phyloP scores from a whole-genome alignment of 2,888 invertebrate genomes.

The Physocephala rufipes region DNA sequence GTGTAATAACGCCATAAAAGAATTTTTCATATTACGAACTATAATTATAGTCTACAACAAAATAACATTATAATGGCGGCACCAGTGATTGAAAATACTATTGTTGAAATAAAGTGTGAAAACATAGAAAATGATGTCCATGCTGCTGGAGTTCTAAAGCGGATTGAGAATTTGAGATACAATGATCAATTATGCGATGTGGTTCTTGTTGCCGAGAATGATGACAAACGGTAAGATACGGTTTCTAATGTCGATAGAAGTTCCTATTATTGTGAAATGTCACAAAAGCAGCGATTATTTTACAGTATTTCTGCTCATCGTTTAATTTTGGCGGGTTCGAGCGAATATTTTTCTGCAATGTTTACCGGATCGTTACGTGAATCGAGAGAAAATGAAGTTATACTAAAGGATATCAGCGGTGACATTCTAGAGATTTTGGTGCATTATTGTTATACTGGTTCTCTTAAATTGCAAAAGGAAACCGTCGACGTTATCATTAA shows the following conservation, averaged over 20 bases:
- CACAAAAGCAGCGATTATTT: background rate
- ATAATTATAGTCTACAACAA: too few relatives aligned
- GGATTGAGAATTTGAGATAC: background rate
- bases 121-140: background rate
- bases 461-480: background rate
- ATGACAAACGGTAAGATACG: constrained; percentile 1
- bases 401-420: background rate
- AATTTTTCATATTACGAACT: too few relatives aligned
- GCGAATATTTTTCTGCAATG: constrained; percentile 1
- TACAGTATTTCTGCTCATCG: background rate
- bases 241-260: background rate
- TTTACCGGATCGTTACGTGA: background rate
- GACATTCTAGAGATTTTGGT: background rate
- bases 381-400: background rate
- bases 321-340: background rate
- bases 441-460: background rate
- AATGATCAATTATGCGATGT: constrained; percentile 2
- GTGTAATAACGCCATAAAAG: too few relatives aligned
- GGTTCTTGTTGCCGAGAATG: background rate
- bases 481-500: background rate
- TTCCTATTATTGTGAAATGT: background rate
- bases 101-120: background rate
- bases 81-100: too few relatives aligned
- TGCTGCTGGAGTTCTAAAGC: background rate
- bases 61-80: too few relatives aligned